Percentiles rank a stretch among this genome's conserved stretches.
These are phyloP conservation scores for Propithecus perrieri DNA, from an alignment of 2,797 vertebrate genomes.

Conservation along the genomic window DNA sequence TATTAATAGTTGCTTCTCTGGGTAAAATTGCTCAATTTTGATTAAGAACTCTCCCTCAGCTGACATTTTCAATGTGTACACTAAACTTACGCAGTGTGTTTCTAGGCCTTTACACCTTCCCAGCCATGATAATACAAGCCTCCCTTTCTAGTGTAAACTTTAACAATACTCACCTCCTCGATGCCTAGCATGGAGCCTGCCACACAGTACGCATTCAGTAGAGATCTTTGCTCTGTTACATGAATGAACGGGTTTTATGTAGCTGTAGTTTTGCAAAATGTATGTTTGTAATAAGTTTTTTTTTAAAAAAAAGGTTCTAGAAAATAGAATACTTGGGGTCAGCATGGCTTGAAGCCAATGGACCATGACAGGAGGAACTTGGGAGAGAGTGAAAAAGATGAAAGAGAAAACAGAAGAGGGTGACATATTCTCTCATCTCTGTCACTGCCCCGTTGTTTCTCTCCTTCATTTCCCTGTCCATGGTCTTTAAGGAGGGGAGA, in stretches of 20 bases:
- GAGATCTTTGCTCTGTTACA: background rate
- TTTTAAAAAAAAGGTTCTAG: background rate
- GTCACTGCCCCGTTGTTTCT: background rate
- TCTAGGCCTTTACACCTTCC: background rate
- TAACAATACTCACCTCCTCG: background rate
- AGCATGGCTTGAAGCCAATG: too few species aligned
- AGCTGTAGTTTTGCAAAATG: background rate
- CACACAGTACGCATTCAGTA: background rate
- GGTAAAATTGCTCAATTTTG: background rate
- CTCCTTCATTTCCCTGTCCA: background rate
- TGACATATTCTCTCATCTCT: too few species aligned
- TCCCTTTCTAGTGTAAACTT: background rate
- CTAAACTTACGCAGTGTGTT: background rate
- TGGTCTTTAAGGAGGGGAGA: background rate
- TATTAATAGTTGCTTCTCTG: background rate
- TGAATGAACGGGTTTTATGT: background rate
- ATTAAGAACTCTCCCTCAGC: background rate
- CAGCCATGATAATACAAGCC: background rate
- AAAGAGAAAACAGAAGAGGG: background rate
- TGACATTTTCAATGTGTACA: background rate
- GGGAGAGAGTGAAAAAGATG: background rate
- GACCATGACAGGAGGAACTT: background rate
- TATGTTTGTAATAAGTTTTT: background rate
- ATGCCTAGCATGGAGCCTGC: background rate
- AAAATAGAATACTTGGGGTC: background rate